These are phyloP conservation scores for Copidosoma floridanum DNA, from an alignment of 1,140 invertebrate genomes.

Conservation along the genomic window DNA sequence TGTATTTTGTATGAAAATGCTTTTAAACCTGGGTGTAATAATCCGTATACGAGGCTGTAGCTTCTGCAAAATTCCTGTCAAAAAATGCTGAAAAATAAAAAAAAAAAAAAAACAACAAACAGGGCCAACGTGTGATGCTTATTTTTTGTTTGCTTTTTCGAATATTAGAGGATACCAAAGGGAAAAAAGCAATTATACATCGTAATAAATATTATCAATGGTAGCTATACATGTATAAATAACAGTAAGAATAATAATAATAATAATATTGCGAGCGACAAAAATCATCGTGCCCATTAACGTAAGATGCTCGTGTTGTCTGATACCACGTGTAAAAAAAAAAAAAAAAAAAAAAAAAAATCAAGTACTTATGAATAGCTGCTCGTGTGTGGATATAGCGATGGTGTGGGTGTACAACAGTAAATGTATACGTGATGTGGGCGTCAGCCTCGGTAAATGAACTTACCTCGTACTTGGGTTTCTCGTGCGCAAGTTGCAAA, in stretches of 20 bases:
- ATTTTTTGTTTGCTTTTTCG: no score
- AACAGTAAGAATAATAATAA: not conserved
- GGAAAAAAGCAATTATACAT: no score
- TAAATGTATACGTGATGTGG: not conserved
- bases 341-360: not conserved
- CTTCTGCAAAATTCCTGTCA: constrained; percentile 5
- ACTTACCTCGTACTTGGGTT: constrained; percentile 20
- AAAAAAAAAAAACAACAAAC: not conserved
- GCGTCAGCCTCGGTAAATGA: not conserved
- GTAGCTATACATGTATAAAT: not conserved
- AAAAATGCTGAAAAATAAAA: constrained; percentile 14
- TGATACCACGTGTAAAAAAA: no score
- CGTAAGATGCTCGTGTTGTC: not conserved
- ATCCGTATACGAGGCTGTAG: not conserved
- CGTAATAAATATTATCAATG: not conserved
- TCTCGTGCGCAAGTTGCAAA: no score
- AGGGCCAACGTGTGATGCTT: no score
- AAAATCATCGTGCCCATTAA: not conserved
- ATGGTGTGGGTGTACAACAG: not conserved
- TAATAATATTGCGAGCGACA: no score
- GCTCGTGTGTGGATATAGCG: not conserved
- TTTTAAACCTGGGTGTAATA: not conserved
- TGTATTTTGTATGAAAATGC: not conserved
- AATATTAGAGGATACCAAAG: no score
- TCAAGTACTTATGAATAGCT: not conserved